Evolutionary conservation across 2,888 invertebrate genomes (phyloP).

Genomic region (Panopea generosa): DNA sequence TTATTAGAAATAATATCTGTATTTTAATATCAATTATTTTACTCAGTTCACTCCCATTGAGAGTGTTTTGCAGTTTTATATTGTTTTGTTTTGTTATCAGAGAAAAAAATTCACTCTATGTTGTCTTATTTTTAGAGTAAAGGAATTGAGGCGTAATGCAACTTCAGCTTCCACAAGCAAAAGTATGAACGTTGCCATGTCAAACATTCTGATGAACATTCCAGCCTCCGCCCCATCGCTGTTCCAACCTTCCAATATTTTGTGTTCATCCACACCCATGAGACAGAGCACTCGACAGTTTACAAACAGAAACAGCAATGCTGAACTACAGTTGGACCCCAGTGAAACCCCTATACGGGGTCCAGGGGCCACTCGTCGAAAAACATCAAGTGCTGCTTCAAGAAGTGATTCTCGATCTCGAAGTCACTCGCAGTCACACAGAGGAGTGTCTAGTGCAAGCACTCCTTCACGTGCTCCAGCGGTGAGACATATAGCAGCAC

Average conservation of each 20-base stretch:
- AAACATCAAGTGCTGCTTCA: constrained; percentile 55
- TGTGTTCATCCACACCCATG: constrained; percentile 80
- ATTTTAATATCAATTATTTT: too few species aligned
- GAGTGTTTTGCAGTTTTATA: too few species aligned
- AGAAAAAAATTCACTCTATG: too few species aligned
- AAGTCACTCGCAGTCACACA: neutral
- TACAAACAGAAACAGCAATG: constrained; percentile 50
- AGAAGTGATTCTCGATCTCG: constrained; percentile 24
- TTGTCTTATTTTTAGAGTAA: constrained; percentile 70
- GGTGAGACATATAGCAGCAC: constrained; percentile 32
- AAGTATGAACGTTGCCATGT: constrained; percentile 69
- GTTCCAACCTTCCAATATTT: constrained; percentile 79
- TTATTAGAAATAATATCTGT: too few species aligned
- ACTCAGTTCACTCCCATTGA: too few species aligned
- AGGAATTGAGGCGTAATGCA: constrained; percentile 72
- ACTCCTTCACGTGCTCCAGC: constrained; percentile 26
- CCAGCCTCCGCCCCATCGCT: constrained; percentile 76
- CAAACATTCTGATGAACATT: constrained; percentile 78
- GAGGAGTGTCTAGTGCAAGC: neutral
- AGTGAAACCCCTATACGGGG: constrained; percentile 78
- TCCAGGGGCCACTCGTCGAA: constrained; percentile 68
- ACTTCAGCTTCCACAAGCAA: constrained; percentile 60
- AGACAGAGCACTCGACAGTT: constrained; percentile 63
- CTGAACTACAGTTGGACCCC: constrained; percentile 73
- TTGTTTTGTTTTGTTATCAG: too few species aligned